Evolutionary conservation across 2,888 invertebrate species (phyloP).

Genomic region (Anagyrus pseudococci): DNA sequence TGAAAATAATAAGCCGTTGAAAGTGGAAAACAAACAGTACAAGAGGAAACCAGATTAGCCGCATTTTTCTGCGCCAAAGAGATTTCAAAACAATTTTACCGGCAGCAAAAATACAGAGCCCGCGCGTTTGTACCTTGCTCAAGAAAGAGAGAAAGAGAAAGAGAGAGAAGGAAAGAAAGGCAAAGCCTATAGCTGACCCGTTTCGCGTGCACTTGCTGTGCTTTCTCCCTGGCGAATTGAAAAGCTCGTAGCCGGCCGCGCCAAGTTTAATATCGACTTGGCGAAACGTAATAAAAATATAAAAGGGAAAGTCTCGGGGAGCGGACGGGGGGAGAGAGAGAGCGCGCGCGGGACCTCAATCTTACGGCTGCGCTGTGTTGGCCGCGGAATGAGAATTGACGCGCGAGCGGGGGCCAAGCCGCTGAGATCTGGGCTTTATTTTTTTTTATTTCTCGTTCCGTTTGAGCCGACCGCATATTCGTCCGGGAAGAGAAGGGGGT

Average conservation of each 20-base stretch:
- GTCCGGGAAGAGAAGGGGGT: no score
- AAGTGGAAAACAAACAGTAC: neutral
- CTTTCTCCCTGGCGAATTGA: no score
- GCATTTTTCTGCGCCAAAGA: neutral
- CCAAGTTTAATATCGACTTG: no score
- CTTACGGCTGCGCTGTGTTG: slow-evolving; percentile 14
- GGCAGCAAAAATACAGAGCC: slow-evolving; percentile 7
- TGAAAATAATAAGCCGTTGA: neutral
- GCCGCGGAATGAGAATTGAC: slow-evolving; percentile 32
- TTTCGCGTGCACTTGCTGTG: no score
- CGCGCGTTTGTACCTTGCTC: neutral
- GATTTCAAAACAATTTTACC: slow-evolving; percentile 20
- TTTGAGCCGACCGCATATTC: neutral
- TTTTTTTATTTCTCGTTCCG: neutral
- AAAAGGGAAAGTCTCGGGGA: slow-evolving; percentile 15
- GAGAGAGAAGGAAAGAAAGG: neutral
- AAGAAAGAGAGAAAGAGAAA: neutral
- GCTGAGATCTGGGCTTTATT: neutral
- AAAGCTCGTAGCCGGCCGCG: no score
- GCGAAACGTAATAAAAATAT: neutral
- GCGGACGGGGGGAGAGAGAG: neutral
- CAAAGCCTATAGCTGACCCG: neutral
- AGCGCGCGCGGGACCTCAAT: slow-evolving; percentile 15
- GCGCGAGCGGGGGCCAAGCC: neutral
- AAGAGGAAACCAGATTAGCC: slow-evolving; percentile 23